Evolutionary conservation across 2,797 vertebrate species (phyloP).

Genomic region (Peromyscus nudipes): DNA sequence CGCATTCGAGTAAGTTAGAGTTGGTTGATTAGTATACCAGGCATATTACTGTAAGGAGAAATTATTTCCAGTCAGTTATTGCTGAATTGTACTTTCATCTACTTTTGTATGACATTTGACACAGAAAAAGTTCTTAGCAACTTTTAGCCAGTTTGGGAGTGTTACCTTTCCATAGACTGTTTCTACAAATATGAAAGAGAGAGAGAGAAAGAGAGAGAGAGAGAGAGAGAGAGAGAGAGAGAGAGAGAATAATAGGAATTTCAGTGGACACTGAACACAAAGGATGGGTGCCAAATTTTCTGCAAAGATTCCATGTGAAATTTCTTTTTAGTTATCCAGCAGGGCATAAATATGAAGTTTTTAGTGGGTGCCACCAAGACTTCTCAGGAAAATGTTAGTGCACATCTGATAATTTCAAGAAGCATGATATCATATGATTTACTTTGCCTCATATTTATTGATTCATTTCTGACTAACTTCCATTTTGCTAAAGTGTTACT

Average conservation of each 20-base stretch:
- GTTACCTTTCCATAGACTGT: neutral
- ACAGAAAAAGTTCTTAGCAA: neutral
- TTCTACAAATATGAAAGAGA: slow-evolving; percentile 19
- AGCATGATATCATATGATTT: neutral
- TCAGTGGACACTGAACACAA: neutral
- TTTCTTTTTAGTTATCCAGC: neutral
- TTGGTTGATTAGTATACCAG: neutral
- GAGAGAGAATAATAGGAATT: neutral
- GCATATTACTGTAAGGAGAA: neutral
- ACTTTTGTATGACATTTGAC: slow-evolving; percentile 20
- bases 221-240: neutral
- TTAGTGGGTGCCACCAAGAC: neutral
- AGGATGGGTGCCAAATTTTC: neutral
- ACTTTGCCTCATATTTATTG: neutral
- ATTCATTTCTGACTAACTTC: neutral
- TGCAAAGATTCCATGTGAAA: neutral
- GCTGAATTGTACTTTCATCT: slow-evolving; percentile 10
- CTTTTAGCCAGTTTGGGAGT: neutral
- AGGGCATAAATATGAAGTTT: neutral
- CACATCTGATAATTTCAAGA: neutral
- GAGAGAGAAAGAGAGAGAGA: neutral
- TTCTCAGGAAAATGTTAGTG: neutral
- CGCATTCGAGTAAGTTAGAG: neutral
- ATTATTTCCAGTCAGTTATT: neutral
- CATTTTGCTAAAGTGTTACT: slow-evolving; percentile 23